Evolutionary conservation across 1,140 invertebrate genomes (phyloP), one percentile per base, ranked within the genome.

Genomic region (Bicyclus anynana): DNA sequence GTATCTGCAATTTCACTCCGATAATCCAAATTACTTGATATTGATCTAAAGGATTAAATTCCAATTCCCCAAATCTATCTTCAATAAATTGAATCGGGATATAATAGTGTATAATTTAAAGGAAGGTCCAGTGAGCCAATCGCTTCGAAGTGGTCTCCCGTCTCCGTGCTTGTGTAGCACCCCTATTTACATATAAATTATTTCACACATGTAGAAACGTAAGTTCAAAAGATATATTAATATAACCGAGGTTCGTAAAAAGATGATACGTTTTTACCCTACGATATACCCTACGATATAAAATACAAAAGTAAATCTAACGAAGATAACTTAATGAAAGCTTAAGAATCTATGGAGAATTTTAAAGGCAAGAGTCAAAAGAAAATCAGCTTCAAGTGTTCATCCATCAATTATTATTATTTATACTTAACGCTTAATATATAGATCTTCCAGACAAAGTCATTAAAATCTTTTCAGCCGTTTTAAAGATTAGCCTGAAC

Each of bases 161-260:
- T 52, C 55, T 53, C 40, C 38, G 47, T 51, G 49, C 37, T 59
- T 59, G 35, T 48, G 29, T 29, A 47, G 47, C 59, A 59, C 47
- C 62, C 54, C 50, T 68, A 74, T 77, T 77, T 66, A 60, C 72
- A 75, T 77, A 77, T 77, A 77, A 77, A 74, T 77, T 69, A 69
- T 71, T 61, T 64, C 20, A 20, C 40, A 62, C 49, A 56, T 64
- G 63, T 68, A 44, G 44, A 56, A 65, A 67, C 52, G 62, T 48
- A 53, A 59, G 35, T 53, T 59, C 46, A 46, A n/a, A 49, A 38
- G 33, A 20, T 13, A 46, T 48, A 21, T 35, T 20, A 16, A 5
- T 35, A 35, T 35, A 23, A n/a, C 7, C 7, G 7, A 4, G 23
- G 7, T 23, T 23, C 7, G 7, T 23, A 23, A 23, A 23, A 4